A percentile compares a stretch with the other conserved stretches of the same genome.
Evolutionary conservation across 1,140 invertebrate genomes (phyloP).

Genomic region (Neodiprion lecontei): DNA sequence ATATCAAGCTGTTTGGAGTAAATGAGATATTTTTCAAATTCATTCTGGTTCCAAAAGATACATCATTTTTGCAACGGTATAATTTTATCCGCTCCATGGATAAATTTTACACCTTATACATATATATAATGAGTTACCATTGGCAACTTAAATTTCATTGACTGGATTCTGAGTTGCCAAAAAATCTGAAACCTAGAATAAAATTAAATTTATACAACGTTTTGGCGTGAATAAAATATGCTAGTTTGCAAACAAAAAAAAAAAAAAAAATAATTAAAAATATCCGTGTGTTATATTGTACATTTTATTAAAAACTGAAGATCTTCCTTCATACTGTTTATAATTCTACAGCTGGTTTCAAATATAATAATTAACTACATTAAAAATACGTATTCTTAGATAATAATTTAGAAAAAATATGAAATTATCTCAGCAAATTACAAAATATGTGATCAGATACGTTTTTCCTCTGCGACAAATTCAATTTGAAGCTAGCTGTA

Average conservation of each 20-base stretch:
- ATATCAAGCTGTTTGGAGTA: slow-evolving; percentile 50
- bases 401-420: neutral
- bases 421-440: neutral
- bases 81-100: slow-evolving; percentile 32
- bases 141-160: neutral
- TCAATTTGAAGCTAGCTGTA: slow-evolving; percentile 4
- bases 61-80: slow-evolving; percentile 15
- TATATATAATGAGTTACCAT: slow-evolving; percentile 20
- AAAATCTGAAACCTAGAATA: slow-evolving; percentile 15
- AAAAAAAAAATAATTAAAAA: neutral
- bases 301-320: neutral
- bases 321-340: neutral
- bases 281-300: neutral
- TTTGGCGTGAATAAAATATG: slow-evolving; percentile 6
- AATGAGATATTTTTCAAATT: slow-evolving; percentile 31
- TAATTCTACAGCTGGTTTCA: neutral
- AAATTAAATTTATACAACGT: slow-evolving; percentile 4
- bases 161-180: slow-evolving; percentile 21
- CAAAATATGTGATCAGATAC: neutral
- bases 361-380: neutral
- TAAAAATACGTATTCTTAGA: slow-evolving; percentile 6
- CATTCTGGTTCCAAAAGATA: neutral
- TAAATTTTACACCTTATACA: slow-evolving; percentile 52
- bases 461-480: neutral
- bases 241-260: neutral